Evolutionary conservation across 2,888 invertebrate genomes (phyloP).

Genomic region (Dasypolia templi): DNA sequence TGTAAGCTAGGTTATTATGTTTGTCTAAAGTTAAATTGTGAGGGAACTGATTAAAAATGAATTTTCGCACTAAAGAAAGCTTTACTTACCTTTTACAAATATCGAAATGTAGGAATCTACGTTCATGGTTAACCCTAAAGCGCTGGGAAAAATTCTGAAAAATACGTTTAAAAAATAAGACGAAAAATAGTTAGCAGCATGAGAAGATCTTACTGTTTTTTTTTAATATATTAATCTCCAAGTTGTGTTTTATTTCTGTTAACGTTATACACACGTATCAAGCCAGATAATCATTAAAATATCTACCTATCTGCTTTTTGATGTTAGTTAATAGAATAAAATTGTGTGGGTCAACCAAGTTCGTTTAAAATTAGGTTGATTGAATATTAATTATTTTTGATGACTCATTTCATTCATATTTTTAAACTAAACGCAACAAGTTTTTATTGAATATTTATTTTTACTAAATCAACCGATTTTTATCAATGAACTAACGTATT

Average conservation of each 20-base stretch:
- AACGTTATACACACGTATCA: not conserved
- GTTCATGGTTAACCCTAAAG: slow-evolving; percentile 7
- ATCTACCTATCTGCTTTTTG: not conserved
- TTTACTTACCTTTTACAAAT: too few species aligned
- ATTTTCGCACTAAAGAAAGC: not conserved
- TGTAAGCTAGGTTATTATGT: not conserved
- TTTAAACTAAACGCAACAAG: slow-evolving; percentile 3
- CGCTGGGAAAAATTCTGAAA: not conserved
- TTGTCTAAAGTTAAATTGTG: not conserved
- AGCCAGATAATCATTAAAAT: not conserved
- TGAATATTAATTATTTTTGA: slow-evolving; percentile 5
- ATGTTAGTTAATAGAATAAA: not conserved
- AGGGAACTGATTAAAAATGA: not conserved
- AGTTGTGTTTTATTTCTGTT: not conserved
- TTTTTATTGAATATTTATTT: slow-evolving; percentile 7
- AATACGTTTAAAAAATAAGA: not conserved
- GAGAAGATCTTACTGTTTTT: not conserved
- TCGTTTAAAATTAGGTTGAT: slow-evolving; percentile 1
- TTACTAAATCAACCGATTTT: slow-evolving; percentile 20
- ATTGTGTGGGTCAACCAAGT: slow-evolving; percentile 16
- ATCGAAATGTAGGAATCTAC: too few species aligned
- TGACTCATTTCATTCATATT: slow-evolving; percentile 44
- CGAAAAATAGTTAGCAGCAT: too few species aligned
- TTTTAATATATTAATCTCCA: not conserved
- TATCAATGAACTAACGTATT: slow-evolving; percentile 36